Percentiles rank a stretch among this genome's conserved stretches.
phyloP scores from a whole-genome alignment of 2,113 vertebrate genomes.

The Phalacrocorax brasilianus region DNA sequence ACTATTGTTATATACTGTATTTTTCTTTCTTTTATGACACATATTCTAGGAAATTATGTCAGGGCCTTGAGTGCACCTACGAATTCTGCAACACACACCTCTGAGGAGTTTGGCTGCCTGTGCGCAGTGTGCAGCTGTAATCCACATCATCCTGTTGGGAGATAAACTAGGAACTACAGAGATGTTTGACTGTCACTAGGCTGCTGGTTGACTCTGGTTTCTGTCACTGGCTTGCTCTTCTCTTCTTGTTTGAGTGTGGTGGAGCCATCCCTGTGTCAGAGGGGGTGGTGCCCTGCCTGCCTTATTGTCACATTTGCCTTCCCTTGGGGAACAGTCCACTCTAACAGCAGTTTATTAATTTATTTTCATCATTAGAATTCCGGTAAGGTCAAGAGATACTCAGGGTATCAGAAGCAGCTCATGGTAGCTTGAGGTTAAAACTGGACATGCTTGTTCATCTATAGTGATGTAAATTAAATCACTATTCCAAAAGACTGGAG shows the following conservation, averaged over 20 bases:
- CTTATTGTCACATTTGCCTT: not conserved
- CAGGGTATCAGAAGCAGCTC: not conserved
- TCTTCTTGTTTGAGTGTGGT: not conserved
- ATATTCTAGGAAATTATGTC: not conserved
- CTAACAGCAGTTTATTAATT: not conserved
- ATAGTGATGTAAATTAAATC: not conserved
- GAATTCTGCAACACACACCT: not conserved
- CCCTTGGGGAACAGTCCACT: not conserved
- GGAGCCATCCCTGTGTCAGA: not conserved
- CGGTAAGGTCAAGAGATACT: not conserved
- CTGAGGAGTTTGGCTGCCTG: not conserved
- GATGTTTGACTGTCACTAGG: not conserved
- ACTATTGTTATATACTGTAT: not conserved
- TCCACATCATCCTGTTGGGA: not conserved
- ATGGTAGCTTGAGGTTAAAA: not conserved
- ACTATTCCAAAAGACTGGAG: not conserved
- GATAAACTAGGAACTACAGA: not conserved
- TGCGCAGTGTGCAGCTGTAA: not conserved
- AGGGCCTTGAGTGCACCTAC: not conserved
- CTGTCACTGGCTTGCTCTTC: not conserved
- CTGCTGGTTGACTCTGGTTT: not conserved
- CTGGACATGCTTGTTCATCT: not conserved
- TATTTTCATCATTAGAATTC: not conserved
- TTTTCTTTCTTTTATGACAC: not conserved
- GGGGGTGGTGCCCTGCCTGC: not conserved